These are phyloP conservation scores for Euura lappo DNA, from an alignment of 1,140 invertebrate genomes.

Conservation along the genomic window DNA sequence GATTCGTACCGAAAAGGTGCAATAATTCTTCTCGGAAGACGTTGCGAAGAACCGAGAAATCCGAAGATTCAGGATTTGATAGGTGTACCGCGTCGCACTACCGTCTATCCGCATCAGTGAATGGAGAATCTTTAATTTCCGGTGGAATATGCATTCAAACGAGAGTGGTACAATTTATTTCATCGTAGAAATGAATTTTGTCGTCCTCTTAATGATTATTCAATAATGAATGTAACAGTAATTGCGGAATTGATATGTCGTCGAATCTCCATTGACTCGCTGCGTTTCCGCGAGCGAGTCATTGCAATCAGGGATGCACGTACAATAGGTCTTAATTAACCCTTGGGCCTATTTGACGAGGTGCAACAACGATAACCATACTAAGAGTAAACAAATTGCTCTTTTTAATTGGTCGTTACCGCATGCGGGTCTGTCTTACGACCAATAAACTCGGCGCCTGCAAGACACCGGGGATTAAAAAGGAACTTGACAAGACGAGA, in stretches of 20 bases:
- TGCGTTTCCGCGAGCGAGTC: no score
- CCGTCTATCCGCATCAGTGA: not conserved
- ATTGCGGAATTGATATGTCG: no score
- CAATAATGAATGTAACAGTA: no score
- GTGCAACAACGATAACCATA: not conserved
- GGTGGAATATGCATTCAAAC: not conserved
- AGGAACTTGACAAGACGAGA: not conserved
- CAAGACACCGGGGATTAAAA: not conserved
- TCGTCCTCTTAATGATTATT: no score
- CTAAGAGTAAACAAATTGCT: not conserved
- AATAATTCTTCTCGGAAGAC: no score
- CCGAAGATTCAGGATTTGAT: not conserved
- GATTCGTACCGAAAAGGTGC: no score
- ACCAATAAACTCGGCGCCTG: not conserved
- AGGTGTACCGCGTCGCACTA: not conserved
- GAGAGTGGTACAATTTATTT: not conserved
- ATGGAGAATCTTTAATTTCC: not conserved
- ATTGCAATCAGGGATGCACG: not conserved
- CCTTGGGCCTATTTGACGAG: not conserved
- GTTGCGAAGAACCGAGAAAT: no score
- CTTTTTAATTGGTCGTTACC: slow-evolving; percentile 3
- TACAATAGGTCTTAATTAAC: not conserved
- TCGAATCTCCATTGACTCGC: no score
- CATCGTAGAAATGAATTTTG: no score
- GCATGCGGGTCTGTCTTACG: slow-evolving; percentile 1